Evolutionary conservation across 2,888 invertebrate genomes (phyloP).

Genomic region (Cistogaster globosa): DNA sequence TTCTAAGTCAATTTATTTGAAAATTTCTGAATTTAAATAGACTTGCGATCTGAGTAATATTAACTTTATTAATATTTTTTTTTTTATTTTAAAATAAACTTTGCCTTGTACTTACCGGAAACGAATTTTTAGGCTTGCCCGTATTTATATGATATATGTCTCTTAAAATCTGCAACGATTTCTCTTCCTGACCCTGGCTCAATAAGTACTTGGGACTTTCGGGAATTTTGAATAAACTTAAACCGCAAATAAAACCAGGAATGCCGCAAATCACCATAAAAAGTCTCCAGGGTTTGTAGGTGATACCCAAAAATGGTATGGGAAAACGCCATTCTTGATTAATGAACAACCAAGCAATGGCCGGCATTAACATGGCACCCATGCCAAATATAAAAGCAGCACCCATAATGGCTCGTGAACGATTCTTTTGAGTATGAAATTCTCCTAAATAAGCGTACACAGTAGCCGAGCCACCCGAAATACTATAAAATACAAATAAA

Average conservation of each 20-base stretch:
- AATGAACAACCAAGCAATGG: constrained; percentile 79
- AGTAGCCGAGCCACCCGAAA: constrained; percentile 84
- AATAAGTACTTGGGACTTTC: constrained; percentile 81
- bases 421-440: constrained; percentile 83
- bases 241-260: constrained; percentile 78
- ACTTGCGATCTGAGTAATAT: too few relatives aligned
- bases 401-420: constrained; percentile 83
- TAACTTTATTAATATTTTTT: too few relatives aligned
- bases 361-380: constrained; percentile 79
- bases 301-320: constrained; percentile 76
- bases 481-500: constrained; percentile 72
- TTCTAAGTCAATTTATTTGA: too few relatives aligned
- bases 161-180: constrained; percentile 76
- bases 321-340: constrained; percentile 78
- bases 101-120: constrained; percentile 71
- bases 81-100: too few relatives aligned
- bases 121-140: constrained; percentile 74
- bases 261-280: constrained; percentile 80
- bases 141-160: constrained; percentile 77
- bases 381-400: constrained; percentile 80
- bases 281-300: constrained; percentile 80
- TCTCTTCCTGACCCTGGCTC: constrained; percentile 75
- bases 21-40: too few relatives aligned
- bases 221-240: constrained; percentile 78
- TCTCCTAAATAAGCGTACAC: constrained; percentile 84